Conservation (phyloP, 1,140 invertebrate species). For the Drosophila sucinea region DNA sequence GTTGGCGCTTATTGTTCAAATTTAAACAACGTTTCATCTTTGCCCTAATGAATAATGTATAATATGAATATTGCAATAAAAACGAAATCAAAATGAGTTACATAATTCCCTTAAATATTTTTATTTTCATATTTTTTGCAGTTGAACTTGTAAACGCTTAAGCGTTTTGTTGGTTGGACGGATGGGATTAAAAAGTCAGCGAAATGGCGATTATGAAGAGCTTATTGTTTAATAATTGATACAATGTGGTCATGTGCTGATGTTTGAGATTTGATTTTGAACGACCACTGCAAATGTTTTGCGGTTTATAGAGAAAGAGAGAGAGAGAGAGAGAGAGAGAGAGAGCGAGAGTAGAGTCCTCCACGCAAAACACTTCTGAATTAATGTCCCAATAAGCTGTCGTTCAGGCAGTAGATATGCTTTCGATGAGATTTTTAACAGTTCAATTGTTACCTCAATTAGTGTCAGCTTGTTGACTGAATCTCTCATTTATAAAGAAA, state of each 20-base stretch:
- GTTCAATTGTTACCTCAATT: too few species aligned
- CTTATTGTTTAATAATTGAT: conserved; percentile 21
- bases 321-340: too few species aligned
- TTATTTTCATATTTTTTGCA: background rate
- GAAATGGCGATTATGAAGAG: conserved; percentile 17
- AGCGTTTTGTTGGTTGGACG: conserved; percentile 4
- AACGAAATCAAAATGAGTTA: background rate
- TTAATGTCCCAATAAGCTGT: too few species aligned
- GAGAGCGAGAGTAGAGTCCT: too few species aligned
- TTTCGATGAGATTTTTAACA: too few species aligned
- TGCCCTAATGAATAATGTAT: conserved; percentile 8
- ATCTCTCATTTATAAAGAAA: too few species aligned
- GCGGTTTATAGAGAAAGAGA: background rate
- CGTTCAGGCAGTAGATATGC: too few species aligned
- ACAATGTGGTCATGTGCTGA: background rate
- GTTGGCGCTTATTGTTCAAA: conserved; percentile 14
- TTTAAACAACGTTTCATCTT: conserved; percentile 18
- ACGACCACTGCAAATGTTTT: background rate
- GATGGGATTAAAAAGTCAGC: conserved; percentile 13
- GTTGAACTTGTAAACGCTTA: conserved; percentile 8
- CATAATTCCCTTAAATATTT: conserved; percentile 4
- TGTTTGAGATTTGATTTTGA: conserved; percentile 11
- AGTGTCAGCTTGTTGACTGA: too few species aligned
- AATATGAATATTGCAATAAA: background rate
- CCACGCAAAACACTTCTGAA: too few species aligned